Conservation (phyloP, 2,113 vertebrate genomes). For the Dolichallabes microphthalmus region DNA sequence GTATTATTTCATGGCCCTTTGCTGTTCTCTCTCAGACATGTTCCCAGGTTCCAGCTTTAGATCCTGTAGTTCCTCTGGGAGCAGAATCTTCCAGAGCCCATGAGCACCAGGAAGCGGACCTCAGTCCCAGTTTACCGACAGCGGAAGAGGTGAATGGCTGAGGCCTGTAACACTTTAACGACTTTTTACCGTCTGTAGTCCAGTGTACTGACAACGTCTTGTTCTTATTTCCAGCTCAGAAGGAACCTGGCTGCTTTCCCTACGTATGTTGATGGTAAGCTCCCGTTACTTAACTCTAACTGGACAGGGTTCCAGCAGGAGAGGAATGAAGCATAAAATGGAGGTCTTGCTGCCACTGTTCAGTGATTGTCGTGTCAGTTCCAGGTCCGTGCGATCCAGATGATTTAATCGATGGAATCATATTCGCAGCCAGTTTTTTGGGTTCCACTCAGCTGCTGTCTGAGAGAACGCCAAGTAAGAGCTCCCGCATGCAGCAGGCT, state of each 20-base stretch:
- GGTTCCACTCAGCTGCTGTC: constrained; percentile 96
- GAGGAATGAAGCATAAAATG: not conserved
- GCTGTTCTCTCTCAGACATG: constrained; percentile 42
- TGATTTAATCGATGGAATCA: constrained; percentile 95
- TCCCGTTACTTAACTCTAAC: not conserved
- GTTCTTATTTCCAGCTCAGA: constrained; percentile 80
- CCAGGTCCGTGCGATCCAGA: constrained; percentile 96
- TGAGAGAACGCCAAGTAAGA: constrained; percentile 93
- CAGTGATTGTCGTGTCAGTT: constrained; percentile 69
- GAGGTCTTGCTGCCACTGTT: too few species aligned
- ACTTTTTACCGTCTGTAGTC: constrained; percentile 54
- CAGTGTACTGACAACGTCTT: constrained; percentile 56
- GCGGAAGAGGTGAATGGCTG: constrained; percentile 83
- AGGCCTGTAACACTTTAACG: not conserved
- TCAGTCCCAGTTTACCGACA: constrained; percentile 71
- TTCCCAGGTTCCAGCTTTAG: constrained; percentile 75
- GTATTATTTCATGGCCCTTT: not conserved
- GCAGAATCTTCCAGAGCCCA: constrained; percentile 77
- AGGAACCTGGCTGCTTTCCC: constrained; percentile 93
- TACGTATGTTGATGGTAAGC: constrained; percentile 94
- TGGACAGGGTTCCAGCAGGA: not conserved
- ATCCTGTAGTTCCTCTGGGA: constrained; percentile 78
- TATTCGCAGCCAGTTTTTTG: constrained; percentile 96
- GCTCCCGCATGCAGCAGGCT: constrained; percentile 95
- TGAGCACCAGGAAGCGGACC: constrained; percentile 72